Base-by-base conservation (phyloP, 1,140 invertebrate genomes). In the Pachyrhynchus sulphureomaculatus region DNA sequence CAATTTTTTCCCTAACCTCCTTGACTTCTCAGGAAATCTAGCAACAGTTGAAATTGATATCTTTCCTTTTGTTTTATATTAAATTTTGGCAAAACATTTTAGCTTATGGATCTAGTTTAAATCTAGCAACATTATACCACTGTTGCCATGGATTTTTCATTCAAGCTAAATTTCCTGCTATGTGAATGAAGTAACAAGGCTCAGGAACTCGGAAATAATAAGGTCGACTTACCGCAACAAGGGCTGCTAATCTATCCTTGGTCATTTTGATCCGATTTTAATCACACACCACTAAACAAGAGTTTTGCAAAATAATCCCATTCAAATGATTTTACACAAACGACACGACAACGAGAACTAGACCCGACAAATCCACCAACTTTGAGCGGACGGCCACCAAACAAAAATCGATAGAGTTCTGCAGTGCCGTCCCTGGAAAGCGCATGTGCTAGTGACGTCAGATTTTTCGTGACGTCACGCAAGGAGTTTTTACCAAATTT, bases 221-320 rank as follows among this genome's bases (percentile, higher is more conserved):
- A 13, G 42, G 18, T n/a, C 4, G 33, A 62, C 67, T 87, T 84
- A 94, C 91, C 86, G 93, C 93, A 85, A 93, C 91, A 71, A 96
- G 85, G 78, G 93, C 93, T 83, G 92, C 91, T 86, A 97, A 91
- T 88, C 93, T 93, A 86, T 97, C 93, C 87, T 96, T 97, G 80
- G 93, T 95, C 94, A 96, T 96, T 81, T 82, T 88, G 80, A 82
- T 79, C 77, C 80, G 76, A 77, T 76, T 78, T 80, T 79, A 80
- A 80, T 77, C 72, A 78, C 83, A 82, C 81, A 81, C 79, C 80
- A 75, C 78, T 80, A 78, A 79, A 77, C 76, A 81, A 79, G 79
- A 77, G 76, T 78, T 79, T 82, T 78, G 80, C 79, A 83, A 83
- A 82, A 83, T 83, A 87, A 86, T 88, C 85, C 85, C 85, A 88